Base-by-base conservation (phyloP, 2,888 invertebrate species). In the Eupithecia dodoneata region DNA sequence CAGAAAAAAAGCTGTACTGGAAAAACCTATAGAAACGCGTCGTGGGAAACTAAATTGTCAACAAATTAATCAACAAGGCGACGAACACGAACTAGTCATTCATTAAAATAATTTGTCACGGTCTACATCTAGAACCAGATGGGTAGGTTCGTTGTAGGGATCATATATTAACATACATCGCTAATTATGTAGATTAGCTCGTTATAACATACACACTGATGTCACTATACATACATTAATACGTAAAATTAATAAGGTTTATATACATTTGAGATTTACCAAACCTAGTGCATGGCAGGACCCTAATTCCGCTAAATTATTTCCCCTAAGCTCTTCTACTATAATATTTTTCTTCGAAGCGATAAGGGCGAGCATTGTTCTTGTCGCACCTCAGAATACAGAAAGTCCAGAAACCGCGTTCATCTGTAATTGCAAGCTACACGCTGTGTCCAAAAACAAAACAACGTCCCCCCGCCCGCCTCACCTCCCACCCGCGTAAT, bases 131-230 rank as follows among this genome's bases (percentile, higher is more conserved):
- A 74, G 47, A 66, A 49, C 42, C 55, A 52, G 71, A 66, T 47
- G 9, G 18, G 12, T 63, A 71, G 74, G 63, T 71, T 41, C 4
- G 15, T 30, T 66, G 5, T 30, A 77, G 9, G 49, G 74, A 76
- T 76, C 42, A 52, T 71, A 71, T n/a, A 72, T 74, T 74, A 15
- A 72, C 71, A 71, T 75, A 69, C 70, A 66, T 75, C 70, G 67
- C 76, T 74, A 78, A 77, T 81, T 79, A 80, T 75, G 69, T 72
- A 79, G 44, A 78, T 80, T 69, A 77, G 30, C n/a, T 78, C 70
- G 67, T 78, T 76, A 79, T 73, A 49, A 76, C 77, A 80, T 75
- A 76, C 75, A 78, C 75, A 74, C 30, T 78, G 80, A 79, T 79
- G 80, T 81, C 76, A 80, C 44, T 65, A n/a, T 4, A 10, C 12